phyloP scores from a whole-genome alignment of 1,140 invertebrate species.

The Bombus terrestris region DNA sequence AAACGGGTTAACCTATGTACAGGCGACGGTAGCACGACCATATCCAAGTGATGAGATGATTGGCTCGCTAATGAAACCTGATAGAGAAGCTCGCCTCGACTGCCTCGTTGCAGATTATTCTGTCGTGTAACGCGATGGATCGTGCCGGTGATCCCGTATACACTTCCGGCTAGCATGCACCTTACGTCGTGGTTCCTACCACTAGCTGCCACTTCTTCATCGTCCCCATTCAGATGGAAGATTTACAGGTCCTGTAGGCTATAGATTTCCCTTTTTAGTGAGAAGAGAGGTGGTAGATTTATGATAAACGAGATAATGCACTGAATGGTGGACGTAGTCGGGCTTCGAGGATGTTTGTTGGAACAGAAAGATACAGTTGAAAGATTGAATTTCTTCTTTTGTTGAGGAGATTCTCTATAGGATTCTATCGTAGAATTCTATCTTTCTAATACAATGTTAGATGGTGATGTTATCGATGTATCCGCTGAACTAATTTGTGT shows the following conservation, averaged over 20 bases:
- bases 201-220: background rate
- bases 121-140: slow-evolving; percentile 65
- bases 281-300: background rate
- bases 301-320: background rate
- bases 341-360: background rate
- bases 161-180: slow-evolving; percentile 60
- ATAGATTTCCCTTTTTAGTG: background rate
- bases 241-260: background rate
- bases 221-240: background rate
- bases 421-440: background rate
- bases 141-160: slow-evolving; percentile 65
- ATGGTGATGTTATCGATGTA: background rate
- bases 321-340: background rate
- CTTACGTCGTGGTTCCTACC: background rate
- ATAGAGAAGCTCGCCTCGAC: slow-evolving; percentile 71
- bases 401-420: background rate
- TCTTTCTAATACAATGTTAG: background rate
- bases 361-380: background rate
- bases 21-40: slow-evolving; percentile 61
- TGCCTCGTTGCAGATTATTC: slow-evolving; percentile 64
- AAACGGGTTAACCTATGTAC: slow-evolving; percentile 69
- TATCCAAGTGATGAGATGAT: slow-evolving; percentile 78
- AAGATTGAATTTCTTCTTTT: background rate
- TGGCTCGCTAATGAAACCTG: slow-evolving; percentile 78
- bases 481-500: background rate